Conservation (phyloP, 2,888 invertebrate species). For the Drosophila affinis region DNA sequence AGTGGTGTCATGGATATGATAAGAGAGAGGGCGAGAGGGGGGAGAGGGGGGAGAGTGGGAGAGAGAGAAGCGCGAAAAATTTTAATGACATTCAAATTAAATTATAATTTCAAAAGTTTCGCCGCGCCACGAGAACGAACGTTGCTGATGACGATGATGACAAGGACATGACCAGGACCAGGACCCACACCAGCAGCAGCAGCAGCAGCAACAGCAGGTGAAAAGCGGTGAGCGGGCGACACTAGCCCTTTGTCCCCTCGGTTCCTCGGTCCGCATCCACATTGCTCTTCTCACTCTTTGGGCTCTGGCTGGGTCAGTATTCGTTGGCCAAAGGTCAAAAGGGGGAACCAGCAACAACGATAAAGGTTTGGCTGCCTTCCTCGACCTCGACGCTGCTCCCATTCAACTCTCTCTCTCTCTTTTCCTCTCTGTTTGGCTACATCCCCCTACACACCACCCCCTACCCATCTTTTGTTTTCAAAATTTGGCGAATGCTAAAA, state of each 20-base stretch:
- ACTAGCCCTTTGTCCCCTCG: neutral
- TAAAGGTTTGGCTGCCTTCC: constrained; percentile 57
- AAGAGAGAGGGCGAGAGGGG: neutral
- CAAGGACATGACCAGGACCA: constrained; percentile 60
- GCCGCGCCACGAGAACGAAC: constrained; percentile 28
- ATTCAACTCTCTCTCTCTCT: constrained; percentile 24
- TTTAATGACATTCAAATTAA: constrained; percentile 78
- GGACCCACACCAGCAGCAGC: constrained; percentile 20
- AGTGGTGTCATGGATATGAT: constrained; percentile 38
- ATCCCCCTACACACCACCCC: neutral
- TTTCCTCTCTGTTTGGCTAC: neutral
- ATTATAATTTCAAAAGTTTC: constrained; percentile 76
- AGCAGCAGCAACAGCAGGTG: constrained; percentile 41
- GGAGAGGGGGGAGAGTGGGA: neutral
- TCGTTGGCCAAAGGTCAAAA: constrained; percentile 50
- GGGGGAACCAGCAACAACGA: constrained; percentile 49
- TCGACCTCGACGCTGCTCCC: constrained; percentile 19
- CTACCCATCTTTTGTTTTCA: constrained; percentile 57
- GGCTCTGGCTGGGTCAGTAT: constrained; percentile 30
- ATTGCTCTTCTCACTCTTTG: neutral
- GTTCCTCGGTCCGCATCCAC: too few relatives aligned
- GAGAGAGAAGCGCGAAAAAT: constrained; percentile 51
- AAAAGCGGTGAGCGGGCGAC: constrained; percentile 22
- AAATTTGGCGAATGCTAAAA: constrained; percentile 67
- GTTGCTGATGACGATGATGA: constrained; percentile 55